Base-by-base conservation (phyloP, 2,797 vertebrate genomes). In the Sitta carolinensis region DNA sequence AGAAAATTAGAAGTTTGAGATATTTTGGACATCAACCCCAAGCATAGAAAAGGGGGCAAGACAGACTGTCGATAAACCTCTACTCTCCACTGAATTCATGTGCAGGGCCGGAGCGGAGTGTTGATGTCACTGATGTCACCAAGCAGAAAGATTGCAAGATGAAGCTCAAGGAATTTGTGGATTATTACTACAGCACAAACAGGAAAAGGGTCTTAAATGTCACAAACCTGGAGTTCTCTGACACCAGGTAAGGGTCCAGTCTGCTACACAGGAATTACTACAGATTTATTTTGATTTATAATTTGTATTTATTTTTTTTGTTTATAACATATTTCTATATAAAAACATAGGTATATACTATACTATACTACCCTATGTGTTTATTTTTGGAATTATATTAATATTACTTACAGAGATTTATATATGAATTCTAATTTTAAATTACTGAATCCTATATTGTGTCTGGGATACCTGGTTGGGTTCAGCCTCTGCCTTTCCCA, bases 151-250 rank as follows among this genome's bases (percentile, higher is more conserved):
- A 99, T 93, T 98, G 98, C 98, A 98, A 98, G 97, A 99, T 99
- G 99, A 99, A 99, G 94, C 98, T 99, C 34, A 99, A 99, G 96
- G 99, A 99, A 95, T 99, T 99, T 97, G 99, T 99, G n/a, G 99
- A 99, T 97, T 99, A 98, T 90, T 99, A 99, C 97, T 99, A 99
- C 95, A 99, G 99, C 97, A 99, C 99, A 81, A 99, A 99, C 98
- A 98, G 99, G 87, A 99, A 99, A 97, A 98, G 99, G 68, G 99
- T 99, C 59, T 98, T 99, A 91, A 99, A 99, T 1, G 98, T 99
- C 94, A 99, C 98, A 95, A 99, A 99, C 97, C 97, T 99, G 47
- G 99, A 99, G 95, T 99, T 99, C 97, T 99, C 99, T 0, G 98
- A 99, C 94, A 98, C 99, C 9, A 98, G 98, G 99, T 99, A 95